These are phyloP conservation scores for Nibea albiflora DNA, from an alignment of 2,113 vertebrate species.

Conservation along the genomic window DNA sequence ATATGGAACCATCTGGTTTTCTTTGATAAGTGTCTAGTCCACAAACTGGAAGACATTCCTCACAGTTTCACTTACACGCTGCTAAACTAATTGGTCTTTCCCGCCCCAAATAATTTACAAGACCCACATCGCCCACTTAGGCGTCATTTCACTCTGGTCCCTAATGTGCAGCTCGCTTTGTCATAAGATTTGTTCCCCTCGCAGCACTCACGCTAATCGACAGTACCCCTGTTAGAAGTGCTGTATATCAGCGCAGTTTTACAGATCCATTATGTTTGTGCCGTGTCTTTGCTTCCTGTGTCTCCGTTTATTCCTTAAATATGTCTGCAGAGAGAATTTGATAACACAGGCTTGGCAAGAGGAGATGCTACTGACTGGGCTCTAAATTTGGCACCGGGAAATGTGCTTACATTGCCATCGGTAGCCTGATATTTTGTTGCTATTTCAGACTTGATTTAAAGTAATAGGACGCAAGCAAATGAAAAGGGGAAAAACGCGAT, in stretches of 20 bases:
- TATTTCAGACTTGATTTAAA: slow-evolving; percentile 36
- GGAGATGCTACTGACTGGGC: slow-evolving; percentile 29
- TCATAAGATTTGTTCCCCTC: neutral
- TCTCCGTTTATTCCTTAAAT: slow-evolving; percentile 28
- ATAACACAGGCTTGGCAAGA: slow-evolving; percentile 41
- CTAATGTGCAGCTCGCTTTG: neutral
- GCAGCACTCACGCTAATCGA: neutral
- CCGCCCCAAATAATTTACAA: slow-evolving; percentile 29
- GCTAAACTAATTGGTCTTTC: slow-evolving; percentile 35
- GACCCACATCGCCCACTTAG: slow-evolving; percentile 22
- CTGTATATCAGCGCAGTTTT: neutral
- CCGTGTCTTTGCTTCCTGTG: slow-evolving; percentile 1
- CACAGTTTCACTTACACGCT: slow-evolving; percentile 25
- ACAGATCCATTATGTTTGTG: neutral
- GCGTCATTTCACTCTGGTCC: slow-evolving; percentile 20
- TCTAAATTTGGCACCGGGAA: slow-evolving; percentile 44
- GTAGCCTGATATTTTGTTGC: slow-evolving; percentile 22
- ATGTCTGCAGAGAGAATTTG: slow-evolving; percentile 26
- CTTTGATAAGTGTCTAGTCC: slow-evolving; percentile 42
- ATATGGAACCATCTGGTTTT: slow-evolving; percentile 53
- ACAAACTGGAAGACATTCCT: slow-evolving; percentile 36
- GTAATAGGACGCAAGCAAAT: slow-evolving; percentile 30
- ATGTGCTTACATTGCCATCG: slow-evolving; percentile 38
- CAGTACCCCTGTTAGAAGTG: neutral
- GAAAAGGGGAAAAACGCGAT: neutral